Conservation (phyloP, 2,888 invertebrate genomes). For the Cyclophora albipunctata region DNA sequence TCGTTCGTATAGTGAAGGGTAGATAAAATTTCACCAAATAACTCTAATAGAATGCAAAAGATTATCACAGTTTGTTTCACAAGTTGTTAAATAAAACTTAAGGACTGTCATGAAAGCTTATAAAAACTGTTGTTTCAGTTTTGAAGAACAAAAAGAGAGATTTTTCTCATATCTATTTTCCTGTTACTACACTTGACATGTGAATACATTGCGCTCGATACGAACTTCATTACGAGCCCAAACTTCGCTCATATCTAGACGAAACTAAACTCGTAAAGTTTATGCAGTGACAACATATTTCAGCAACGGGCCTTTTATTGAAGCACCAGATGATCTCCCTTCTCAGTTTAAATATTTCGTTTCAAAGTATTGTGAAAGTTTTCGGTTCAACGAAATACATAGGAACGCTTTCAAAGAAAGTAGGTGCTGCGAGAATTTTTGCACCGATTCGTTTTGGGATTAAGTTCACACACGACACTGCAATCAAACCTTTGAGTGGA, state of each 20-base stretch:
- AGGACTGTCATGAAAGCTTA: slow-evolving; percentile 8
- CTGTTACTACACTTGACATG: slow-evolving; percentile 23
- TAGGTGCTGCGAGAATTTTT: slow-evolving; percentile 50
- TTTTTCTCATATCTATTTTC: too few relatives aligned
- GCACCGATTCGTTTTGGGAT: slow-evolving; percentile 46
- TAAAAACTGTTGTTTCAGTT: too few relatives aligned
- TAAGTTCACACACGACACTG: slow-evolving; percentile 48
- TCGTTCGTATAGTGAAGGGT: too few relatives aligned
- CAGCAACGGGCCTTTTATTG: slow-evolving; percentile 65
- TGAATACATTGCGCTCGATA: slow-evolving; percentile 34
- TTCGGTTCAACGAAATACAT: slow-evolving; percentile 70
- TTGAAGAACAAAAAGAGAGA: too few relatives aligned
- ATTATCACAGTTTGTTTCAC: not conserved
- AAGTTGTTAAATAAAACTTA: slow-evolving; percentile 7
- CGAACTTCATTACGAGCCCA: slow-evolving; percentile 34
- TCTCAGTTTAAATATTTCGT: slow-evolving; percentile 58
- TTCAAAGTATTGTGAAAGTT: slow-evolving; percentile 67
- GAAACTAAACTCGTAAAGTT: slow-evolving; percentile 69
- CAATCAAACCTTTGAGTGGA: slow-evolving; percentile 56
- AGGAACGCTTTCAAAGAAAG: slow-evolving; percentile 69
- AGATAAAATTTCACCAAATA: too few relatives aligned
- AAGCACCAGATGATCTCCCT: slow-evolving; percentile 59
- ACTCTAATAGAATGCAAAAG: too few relatives aligned
- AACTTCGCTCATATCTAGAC: slow-evolving; percentile 51
- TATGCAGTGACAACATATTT: slow-evolving; percentile 73